Base-by-base conservation (phyloP, 2,113 vertebrate genomes). In the Pygoscelis adeliae region DNA sequence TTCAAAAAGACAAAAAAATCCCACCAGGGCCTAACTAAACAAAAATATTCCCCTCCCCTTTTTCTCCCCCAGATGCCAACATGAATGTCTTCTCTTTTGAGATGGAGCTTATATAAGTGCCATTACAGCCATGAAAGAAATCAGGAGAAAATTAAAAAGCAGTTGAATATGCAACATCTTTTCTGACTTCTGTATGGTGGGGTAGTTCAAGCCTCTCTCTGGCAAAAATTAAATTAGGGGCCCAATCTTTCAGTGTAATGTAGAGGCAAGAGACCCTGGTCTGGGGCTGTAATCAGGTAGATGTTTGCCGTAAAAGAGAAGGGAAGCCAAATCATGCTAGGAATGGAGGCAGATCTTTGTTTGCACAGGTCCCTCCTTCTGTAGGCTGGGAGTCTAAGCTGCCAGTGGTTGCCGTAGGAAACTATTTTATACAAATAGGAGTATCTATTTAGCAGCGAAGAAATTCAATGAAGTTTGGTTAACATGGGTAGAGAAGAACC, bases 51-150 rank as follows among this genome's bases (percentile, higher is more conserved):
- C 5, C 17, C 8, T 13, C 8, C 2, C 4, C 9, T 5, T 59
- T 49, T 20, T 79, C 16, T 9, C 2, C 1, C 17, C 14, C 8
- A 2, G 0, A 21, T 50, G 11, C 12, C 82, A 69, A 56, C 13
- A 56, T 15, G 15, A 72, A 56, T 34, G 20, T 63, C n/a, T 86
- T 85, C 10, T 78, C 13, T 90, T 93, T 69, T 76, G 16, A 59
- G 19, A 44, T 46, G 40, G 13, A 56, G 9, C 10, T 90, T n/a
- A 59, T n/a, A 1, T 16, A 78, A 84, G 6, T 63, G 23, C 10
- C 23, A 20, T 92, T 83, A 61, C 13, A 69, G 11, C 5, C 36
- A 47, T n/a, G 32, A 94, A 87, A 79, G 59, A 55, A 84, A 85
- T 55, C 11, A 65, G 7, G 79, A 47, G 50, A 79, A 65, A 85